Percentiles rank a stretch among this genome's conserved stretches.
Conservation (phyloP, 2,113 vertebrate genomes). For the Lycaon pictus region DNA sequence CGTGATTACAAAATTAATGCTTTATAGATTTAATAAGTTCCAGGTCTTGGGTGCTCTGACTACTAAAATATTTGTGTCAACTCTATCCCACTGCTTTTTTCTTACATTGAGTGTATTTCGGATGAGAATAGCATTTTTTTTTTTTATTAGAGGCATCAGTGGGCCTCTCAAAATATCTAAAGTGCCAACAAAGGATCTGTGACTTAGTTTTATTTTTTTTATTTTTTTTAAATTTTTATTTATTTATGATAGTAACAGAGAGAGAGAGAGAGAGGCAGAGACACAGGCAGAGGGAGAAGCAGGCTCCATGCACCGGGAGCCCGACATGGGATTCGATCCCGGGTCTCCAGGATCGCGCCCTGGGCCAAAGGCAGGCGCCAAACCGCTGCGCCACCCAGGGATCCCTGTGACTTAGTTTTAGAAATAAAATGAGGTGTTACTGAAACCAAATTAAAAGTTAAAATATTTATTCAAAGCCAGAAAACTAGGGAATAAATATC, state of each 20-base stretch:
- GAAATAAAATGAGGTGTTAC: conserved; percentile 18
- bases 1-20: not conserved
- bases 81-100: not conserved
- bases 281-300: too few relatives aligned
- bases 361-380: too few relatives aligned
- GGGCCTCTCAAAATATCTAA: not conserved
- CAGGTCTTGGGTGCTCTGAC: not conserved
- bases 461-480: not conserved
- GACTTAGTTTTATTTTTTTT: not conserved
- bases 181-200: not conserved
- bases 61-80: not conserved
- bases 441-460: not conserved
- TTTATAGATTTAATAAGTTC: conserved; percentile 1
- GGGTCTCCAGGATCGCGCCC: too few relatives aligned
- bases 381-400: too few relatives aligned
- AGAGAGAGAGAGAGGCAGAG: too few relatives aligned
- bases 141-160: not conserved
- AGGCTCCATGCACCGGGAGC: too few relatives aligned
- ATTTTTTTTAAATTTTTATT: too few relatives aligned
- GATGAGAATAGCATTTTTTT: not conserved
- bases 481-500: not conserved
- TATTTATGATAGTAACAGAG: too few relatives aligned
- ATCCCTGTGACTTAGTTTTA: not conserved
- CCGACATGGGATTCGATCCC: too few relatives aligned
- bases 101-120: not conserved